A percentile compares a stretch with the other conserved stretches of the same genome.
Conservation (phyloP, 2,113 vertebrate genomes). For the Rhabdornis inornatus region DNA sequence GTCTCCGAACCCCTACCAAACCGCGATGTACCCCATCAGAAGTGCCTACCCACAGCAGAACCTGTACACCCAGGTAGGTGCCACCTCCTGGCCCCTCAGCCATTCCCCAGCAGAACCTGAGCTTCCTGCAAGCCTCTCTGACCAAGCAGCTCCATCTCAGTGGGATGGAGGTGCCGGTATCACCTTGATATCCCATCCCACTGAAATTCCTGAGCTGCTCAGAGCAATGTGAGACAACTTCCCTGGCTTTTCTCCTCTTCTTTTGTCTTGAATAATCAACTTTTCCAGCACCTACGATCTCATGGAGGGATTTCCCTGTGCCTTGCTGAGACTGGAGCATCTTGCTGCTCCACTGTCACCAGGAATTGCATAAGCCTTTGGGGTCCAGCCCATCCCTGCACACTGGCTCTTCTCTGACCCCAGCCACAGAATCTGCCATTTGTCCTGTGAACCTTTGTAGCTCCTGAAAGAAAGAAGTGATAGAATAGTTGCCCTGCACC, state of each 20-base stretch:
- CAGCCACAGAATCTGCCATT: background rate
- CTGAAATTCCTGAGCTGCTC: background rate
- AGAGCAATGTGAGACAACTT: background rate
- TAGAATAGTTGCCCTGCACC: background rate
- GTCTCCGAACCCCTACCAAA: slow-evolving; percentile 92
- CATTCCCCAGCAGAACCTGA: background rate
- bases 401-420: background rate
- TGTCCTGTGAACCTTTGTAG: background rate
- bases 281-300: background rate
- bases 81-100: background rate
- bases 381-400: background rate
- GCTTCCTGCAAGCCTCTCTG: background rate
- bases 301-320: background rate
- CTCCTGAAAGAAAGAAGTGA: background rate
- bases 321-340: background rate
- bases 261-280: background rate
- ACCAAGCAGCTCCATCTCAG: background rate
- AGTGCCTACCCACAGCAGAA: slow-evolving; percentile 99
- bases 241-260: background rate
- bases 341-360: background rate
- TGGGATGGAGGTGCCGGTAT: background rate
- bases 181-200: background rate
- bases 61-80: slow-evolving; percentile 92
- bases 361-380: background rate
- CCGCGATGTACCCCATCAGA: slow-evolving; percentile 98